Evolutionary conservation across 1,140 invertebrate species (phyloP), one percentile per base, ranked within the genome.

Genomic region (Dendrolimus punctatus): DNA sequence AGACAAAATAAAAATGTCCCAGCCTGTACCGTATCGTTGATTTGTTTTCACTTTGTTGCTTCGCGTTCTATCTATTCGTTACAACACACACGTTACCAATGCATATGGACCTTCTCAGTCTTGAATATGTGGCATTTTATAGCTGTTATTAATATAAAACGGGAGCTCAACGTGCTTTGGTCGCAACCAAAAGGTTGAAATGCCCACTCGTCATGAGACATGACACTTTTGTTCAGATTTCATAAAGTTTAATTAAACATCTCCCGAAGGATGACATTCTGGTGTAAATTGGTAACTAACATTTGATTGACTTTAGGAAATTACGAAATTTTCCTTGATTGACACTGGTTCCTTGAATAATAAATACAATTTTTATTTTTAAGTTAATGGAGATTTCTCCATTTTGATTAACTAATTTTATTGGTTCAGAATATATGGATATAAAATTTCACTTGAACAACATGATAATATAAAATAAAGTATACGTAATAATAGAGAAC

Each of bases 1-100:
- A 80, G 73, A 83, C 73, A 80, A 80, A 83, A 83, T 80, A 83
- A 83, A 83, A 83, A 75, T 70, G 63, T 63, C 60, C 44, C 72
- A 66, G 65, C 59, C 62, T 62, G 64, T 58, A 68, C 58, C 62
- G 73, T 76, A 73, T 73, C 73, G 71, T 74, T 69, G 69, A 83
- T 83, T 80, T 75, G 62, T 67, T 73, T 66, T 67, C 64, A 62
- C 53, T 64, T 65, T 69, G 66, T 60, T 66, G 56, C 66, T 55
- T 58, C 57, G 54, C 64, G 52, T 66, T 51, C 49, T 48, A 62
- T 42, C 60, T 49, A 55, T 50, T 55, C 39, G 7, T 23, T 43
- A 55, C 43, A 55, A 62, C 53, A 52, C 46, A 51, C 50, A 51
- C 48, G 53, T 56, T 51, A 57, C 23, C 23, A 23, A 23, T 23